Evolutionary conservation across 2,888 invertebrate genomes (phyloP), one percentile per base, ranked within the genome.

Genomic region (Drosophila robusta): DNA sequence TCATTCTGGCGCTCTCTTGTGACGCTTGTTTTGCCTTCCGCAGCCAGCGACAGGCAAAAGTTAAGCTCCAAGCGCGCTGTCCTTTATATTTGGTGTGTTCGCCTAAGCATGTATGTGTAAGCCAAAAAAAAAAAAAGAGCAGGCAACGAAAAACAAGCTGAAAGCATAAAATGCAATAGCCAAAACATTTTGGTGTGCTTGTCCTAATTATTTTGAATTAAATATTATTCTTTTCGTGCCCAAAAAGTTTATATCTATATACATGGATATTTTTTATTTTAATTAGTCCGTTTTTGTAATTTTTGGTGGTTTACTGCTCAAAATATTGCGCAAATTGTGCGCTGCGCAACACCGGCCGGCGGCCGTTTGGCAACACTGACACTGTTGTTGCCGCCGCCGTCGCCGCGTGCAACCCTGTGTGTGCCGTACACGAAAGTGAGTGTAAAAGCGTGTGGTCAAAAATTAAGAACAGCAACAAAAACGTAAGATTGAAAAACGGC

Each of bases 381-480:
- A 22, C 16, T 58, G 34, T 54, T 46, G 41, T 45, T 55, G 61
- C 56, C 63, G 69, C 69, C 34, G 34, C 34, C 34, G 29, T 9
- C 29, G 8, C 34, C 42, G 47, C 49, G 52, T 64, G 77, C 77
- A 77, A 77, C 77, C 79, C 77, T 77, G 77, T 51, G 77, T 54
- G 44, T 52, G 68, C 65, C 64, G 61, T 68, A 73, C 74, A 79
- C 75, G 77, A 77, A 77, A 60, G 39, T 71, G 61, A 78, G 79
- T 77, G 75, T 64, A 44, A 77, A 77, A 78, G 77, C 75, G 77
- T 78, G 79, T 68, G 71, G 75, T 75, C 75, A 54, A 84, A 84
- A 75, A 70, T 58, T 60, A 79, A 76, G 80, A 80, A 80, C 80
- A 80, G 76, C 77, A 76, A 75, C 78, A 81, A 67, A 78, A 84